These are phyloP conservation scores for Formica exsecta DNA, from an alignment of 1,140 invertebrate species.

Conservation along the genomic window DNA sequence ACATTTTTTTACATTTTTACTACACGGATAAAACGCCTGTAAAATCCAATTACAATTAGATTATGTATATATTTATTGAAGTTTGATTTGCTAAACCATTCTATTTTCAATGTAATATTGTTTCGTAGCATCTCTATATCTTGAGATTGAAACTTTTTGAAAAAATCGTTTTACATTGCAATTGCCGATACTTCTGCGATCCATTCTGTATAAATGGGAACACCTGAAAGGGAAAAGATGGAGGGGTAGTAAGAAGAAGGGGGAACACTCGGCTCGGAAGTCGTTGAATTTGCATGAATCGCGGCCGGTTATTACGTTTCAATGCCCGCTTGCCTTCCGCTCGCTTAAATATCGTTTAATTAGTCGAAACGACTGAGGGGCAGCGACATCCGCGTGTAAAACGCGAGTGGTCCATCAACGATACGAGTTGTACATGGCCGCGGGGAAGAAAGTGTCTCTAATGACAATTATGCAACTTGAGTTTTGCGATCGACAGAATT, in stretches of 20 bases:
- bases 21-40: background rate
- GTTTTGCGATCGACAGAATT: conserved; percentile 31
- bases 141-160: conserved; percentile 6
- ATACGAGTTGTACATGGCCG: background rate
- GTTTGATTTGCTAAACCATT: background rate
- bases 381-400: conserved; percentile 59
- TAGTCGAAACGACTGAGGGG: conserved; percentile 69
- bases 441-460: conserved; percentile 19
- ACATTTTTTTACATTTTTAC: background rate
- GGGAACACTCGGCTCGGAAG: conserved; percentile 68
- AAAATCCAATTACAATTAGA: background rate
- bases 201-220: conserved; percentile 18
- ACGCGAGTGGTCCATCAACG: background rate
- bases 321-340: conserved; percentile 67
- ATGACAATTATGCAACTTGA: conserved; percentile 44
- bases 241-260: background rate
- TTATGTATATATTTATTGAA: background rate
- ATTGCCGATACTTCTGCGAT: background rate
- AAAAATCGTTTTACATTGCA: conserved; percentile 28
- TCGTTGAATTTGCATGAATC: conserved; percentile 78
- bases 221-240: background rate
- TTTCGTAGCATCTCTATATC: background rate
- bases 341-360: conserved; percentile 77
- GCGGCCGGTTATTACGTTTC: conserved; percentile 74
- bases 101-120: background rate